These are phyloP conservation scores for Amphiduros pacificus DNA, from an alignment of 2,888 invertebrate species.

Conservation along the genomic window DNA sequence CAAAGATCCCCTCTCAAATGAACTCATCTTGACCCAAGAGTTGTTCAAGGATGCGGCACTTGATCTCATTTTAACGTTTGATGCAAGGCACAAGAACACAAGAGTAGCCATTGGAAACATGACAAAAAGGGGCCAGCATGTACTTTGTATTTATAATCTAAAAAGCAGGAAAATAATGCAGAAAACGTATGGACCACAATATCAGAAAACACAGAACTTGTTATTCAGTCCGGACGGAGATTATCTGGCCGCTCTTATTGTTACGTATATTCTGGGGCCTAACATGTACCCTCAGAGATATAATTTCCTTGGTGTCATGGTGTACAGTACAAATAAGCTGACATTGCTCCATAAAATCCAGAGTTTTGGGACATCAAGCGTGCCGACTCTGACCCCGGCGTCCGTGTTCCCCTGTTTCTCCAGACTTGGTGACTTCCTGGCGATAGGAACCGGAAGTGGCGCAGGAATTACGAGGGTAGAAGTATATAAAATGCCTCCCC, in stretches of 20 bases:
- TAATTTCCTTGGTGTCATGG: not conserved
- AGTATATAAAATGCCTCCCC: not conserved
- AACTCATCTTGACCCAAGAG: not conserved
- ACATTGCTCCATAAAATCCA: not conserved
- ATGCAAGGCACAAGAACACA: not conserved
- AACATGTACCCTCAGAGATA: conserved; percentile 1
- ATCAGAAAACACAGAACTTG: not conserved
- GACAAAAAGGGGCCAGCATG: not conserved
- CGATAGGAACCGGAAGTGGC: not conserved
- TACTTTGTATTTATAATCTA: not conserved
- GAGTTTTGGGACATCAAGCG: not conserved
- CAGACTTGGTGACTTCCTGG: not conserved
- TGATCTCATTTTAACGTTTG: not conserved
- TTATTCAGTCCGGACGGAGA: not conserved
- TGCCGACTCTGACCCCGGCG: not conserved
- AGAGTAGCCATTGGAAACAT: not conserved
- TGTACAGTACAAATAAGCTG: not conserved
- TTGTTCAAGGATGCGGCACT: not conserved
- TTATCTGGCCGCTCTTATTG: not conserved
- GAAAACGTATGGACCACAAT: conserved; percentile 1
- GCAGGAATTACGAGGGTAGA: not conserved
- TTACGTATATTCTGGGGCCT: not conserved
- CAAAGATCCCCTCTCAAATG: not conserved
- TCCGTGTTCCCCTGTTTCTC: not conserved
- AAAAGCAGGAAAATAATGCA: conserved; percentile 1